phyloP scores from a whole-genome alignment of 2,113 vertebrate species.

The Excalfactoria chinensis region DNA sequence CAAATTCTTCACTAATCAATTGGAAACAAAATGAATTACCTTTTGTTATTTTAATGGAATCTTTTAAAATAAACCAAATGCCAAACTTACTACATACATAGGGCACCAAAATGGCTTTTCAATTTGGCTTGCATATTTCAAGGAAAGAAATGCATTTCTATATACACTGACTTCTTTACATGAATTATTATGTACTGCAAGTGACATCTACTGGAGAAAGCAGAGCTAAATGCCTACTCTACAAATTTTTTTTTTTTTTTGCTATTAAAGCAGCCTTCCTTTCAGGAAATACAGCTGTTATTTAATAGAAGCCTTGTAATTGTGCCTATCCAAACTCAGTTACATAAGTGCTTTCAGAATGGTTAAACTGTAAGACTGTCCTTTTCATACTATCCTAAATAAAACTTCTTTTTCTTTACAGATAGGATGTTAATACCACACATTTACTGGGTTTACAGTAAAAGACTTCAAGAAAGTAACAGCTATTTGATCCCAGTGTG shows the following conservation, averaged over 20 bases:
- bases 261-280: constrained; percentile 37
- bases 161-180: constrained; percentile 77
- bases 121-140: constrained; percentile 47
- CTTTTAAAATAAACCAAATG: constrained; percentile 76
- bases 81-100: constrained; percentile 57
- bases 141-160: constrained; percentile 38
- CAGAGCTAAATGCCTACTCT: constrained; percentile 77
- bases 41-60: constrained; percentile 77
- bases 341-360: not conserved
- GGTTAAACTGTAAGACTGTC: not conserved
- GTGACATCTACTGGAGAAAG: constrained; percentile 88
- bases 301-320: constrained; percentile 18
- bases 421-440: not conserved
- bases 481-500: not conserved
- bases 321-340: not conserved
- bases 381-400: not conserved
- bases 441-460: constrained; percentile 7
- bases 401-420: not conserved
- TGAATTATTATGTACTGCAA: constrained; percentile 84
- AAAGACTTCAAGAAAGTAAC: constrained; percentile 44
- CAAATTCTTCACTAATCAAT: constrained; percentile 67
- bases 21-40: constrained; percentile 70
- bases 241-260: constrained; percentile 65
- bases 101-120: constrained; percentile 59
- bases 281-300: constrained; percentile 34